Evolutionary conservation across 2,888 invertebrate species (phyloP), one percentile per base, ranked within the genome.

Genomic region (Xestobium rufovillosum): DNA sequence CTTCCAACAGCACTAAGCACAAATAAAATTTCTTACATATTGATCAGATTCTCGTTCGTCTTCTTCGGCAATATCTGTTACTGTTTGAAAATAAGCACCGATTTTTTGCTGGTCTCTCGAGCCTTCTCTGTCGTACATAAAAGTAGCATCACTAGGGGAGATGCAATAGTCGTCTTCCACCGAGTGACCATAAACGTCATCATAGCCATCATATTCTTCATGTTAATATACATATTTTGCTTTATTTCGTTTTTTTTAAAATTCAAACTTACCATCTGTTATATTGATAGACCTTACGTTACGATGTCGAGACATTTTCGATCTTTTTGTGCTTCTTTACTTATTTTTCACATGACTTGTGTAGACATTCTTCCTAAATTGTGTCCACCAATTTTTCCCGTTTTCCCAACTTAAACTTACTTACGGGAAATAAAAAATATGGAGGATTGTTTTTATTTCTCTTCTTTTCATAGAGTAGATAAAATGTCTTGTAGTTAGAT

Each of bases 91-190:
- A 58, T 83, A 90, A 8, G 80, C 75, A 9, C 84, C 76, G 58
- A 90, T 80, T 47, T 78, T 81, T 42, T 78, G 78, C 51, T 79
- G 76, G 35, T 78, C 79, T 25, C 78, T 72, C 2, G 58, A 52
- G 14, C 53, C 53, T 45, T 78, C 80, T 28, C 92, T 75, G 58
- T 92, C 88, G 59, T 80, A 94, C 57, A 92, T 72, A 70, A 88
- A 94, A 41, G 80, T 76, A 25, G 79, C 72, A 69, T 90, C 88
- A 57, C 85, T 84, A 2, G 94, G 92, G 9, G 94, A 95, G 54
- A 91, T 79, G 59, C 83, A 85, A 63, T 78, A 84, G 59, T 91
- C 91, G 58, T 95, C 94, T 65, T 95, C 95, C 26, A 92, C 83
- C 2, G 94, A 94, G 64, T 89, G 87, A 8, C 94, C 94, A 62